phyloP scores from a whole-genome alignment of 2,797 vertebrate species.

The Streptopelia turtur region DNA sequence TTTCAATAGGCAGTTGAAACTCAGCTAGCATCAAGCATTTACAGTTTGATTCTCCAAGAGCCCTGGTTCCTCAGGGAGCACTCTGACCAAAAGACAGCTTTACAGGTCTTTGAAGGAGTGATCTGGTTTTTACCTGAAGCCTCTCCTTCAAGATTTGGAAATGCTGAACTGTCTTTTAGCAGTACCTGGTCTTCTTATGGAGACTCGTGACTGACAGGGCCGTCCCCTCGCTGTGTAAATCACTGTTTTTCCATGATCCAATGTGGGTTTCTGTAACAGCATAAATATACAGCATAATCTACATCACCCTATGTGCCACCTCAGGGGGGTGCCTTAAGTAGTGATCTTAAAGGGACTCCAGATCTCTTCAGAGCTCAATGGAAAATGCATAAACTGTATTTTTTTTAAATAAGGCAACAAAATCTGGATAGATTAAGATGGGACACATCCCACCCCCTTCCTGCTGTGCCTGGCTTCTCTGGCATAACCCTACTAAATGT shows the following conservation, averaged over 20 bases:
- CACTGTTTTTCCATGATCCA: background rate
- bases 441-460: background rate
- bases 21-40: background rate
- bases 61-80: background rate
- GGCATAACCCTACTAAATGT: background rate
- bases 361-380: background rate
- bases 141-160: background rate
- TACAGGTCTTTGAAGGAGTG: background rate
- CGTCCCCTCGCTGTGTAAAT: background rate
- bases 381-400: background rate
- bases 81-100: background rate
- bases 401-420: background rate
- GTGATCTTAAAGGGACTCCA: background rate
- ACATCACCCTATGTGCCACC: background rate
- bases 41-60: background rate
- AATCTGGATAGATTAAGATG: background rate
- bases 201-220: background rate
- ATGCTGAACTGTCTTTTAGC: background rate
- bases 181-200: background rate
- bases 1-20: slow-evolving; percentile 1
- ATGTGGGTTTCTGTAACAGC: background rate
- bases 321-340: background rate
- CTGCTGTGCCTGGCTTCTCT: background rate
- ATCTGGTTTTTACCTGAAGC: background rate
- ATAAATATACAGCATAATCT: background rate